phyloP scores from a whole-genome alignment of 1,140 invertebrate genomes.

The Hetaerina americana region DNA sequence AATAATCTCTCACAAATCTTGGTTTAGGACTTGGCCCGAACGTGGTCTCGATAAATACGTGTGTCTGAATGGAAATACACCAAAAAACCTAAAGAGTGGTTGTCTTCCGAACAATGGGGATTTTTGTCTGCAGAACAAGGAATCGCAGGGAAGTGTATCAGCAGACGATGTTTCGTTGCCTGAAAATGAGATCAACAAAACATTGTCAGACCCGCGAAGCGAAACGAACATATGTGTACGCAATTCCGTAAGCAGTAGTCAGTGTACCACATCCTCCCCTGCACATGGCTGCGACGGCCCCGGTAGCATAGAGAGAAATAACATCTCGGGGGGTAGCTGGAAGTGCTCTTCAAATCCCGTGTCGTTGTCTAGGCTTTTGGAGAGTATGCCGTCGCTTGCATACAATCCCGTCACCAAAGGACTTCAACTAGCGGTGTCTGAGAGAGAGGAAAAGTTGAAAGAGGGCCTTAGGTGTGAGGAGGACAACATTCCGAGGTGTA shows the following conservation, averaged over 20 bases:
- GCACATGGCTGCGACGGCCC: background rate
- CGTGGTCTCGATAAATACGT: background rate
- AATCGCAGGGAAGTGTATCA: background rate
- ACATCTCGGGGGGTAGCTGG: background rate
- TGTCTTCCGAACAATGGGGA: background rate
- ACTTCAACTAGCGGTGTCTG: background rate
- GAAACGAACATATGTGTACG: background rate
- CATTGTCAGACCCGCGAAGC: background rate
- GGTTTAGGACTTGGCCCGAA: background rate
- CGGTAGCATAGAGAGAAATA: background rate
- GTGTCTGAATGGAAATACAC: background rate
- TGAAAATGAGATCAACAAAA: background rate
- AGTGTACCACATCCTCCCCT: background rate
- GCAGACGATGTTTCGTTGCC: background rate
- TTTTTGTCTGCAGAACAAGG: background rate
- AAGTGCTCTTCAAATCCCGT: background rate
- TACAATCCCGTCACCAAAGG: background rate
- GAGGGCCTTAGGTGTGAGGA: background rate
- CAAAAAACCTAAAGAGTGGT: background rate
- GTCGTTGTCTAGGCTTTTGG: background rate
- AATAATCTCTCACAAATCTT: background rate
- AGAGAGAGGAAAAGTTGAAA: background rate
- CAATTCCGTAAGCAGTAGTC: background rate
- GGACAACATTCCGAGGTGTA: background rate
- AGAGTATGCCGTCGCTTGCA: background rate